These are phyloP conservation scores for Nebria ingens DNA, from an alignment of 1,140 invertebrate genomes.

Conservation along the genomic window DNA sequence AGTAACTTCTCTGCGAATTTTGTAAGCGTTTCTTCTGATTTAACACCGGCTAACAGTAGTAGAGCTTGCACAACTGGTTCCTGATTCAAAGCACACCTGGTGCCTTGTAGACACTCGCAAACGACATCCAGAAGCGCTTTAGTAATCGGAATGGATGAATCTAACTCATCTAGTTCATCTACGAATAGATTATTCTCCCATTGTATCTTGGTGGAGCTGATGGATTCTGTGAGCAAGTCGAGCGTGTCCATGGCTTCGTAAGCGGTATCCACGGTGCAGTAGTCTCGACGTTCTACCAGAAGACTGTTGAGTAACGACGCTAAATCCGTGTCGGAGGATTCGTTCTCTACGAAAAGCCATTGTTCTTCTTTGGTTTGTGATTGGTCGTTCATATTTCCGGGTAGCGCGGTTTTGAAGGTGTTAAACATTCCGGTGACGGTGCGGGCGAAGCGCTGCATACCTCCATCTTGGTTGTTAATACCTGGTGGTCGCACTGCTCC, in stretches of 20 bases:
- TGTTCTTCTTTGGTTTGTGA: constrained; percentile 19
- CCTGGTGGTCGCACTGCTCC: constrained; percentile 19
- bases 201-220: not conserved
- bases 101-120: constrained; percentile 28
- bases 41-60: constrained; percentile 24
- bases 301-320: constrained; percentile 24
- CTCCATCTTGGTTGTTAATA: no score
- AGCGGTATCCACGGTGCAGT: constrained; percentile 29
- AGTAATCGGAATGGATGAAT: constrained; percentile 26
- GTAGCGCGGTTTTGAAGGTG: constrained; percentile 32
- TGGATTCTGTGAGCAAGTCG: constrained; percentile 18
- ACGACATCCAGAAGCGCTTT: constrained; percentile 27
- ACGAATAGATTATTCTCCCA: constrained; percentile 13
- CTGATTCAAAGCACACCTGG: constrained; percentile 22
- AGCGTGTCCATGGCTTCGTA: constrained; percentile 32
- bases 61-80: constrained; percentile 29
- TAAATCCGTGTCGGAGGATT: constrained; percentile 19
- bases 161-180: constrained; percentile 33
- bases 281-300: constrained; percentile 28
- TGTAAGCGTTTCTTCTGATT: constrained; percentile 22
- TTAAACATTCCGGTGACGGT: constrained; percentile 33
- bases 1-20: constrained; percentile 2
- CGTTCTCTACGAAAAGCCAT: constrained; percentile 16
- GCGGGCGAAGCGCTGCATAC: constrained; percentile 30
- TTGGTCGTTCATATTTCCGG: constrained; percentile 22